These are phyloP conservation scores for Dunckerocampus dactyliophorus DNA, from an alignment of 2,113 vertebrate genomes.

Conservation along the genomic window DNA sequence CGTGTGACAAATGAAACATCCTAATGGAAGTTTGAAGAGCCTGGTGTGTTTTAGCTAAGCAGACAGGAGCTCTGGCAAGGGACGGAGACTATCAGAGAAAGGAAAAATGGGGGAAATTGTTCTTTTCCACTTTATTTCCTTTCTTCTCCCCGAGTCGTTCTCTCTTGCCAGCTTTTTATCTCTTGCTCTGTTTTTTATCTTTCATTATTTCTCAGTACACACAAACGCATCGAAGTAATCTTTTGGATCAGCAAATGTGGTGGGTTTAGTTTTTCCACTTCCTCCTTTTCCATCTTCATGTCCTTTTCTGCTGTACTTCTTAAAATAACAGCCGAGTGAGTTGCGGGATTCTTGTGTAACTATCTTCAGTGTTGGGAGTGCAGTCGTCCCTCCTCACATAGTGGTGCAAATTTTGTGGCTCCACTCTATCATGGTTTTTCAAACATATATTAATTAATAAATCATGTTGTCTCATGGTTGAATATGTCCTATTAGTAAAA, in stretches of 20 bases:
- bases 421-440: too few species aligned
- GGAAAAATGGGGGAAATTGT: conserved; percentile 61
- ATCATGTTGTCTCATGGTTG: too few species aligned
- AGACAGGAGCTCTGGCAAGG: conserved; percentile 68
- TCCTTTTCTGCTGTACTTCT: conserved; percentile 2
- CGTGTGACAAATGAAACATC: conserved; percentile 73
- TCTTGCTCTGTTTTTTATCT: conserved; percentile 43
- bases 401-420: too few species aligned
- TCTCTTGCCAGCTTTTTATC: conserved; percentile 17
- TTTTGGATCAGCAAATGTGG: conserved; percentile 57
- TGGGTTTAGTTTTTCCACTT: conserved; percentile 28
- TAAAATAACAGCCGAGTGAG: background rate
- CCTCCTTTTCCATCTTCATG: conserved; percentile 9
- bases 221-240: conserved; percentile 45
- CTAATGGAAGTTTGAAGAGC: conserved; percentile 80
- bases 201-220: conserved; percentile 48
- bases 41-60: conserved; percentile 74
- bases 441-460: too few species aligned
- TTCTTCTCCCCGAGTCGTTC: conserved; percentile 32
- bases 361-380: too few species aligned
- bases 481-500: too few species aligned
- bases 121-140: conserved; percentile 54
- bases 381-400: too few species aligned
- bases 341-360: too few species aligned
- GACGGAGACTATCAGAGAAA: conserved; percentile 64